Conservation (phyloP, 2,888 invertebrate species). For the Scaptomyza cyrtandrae region DNA sequence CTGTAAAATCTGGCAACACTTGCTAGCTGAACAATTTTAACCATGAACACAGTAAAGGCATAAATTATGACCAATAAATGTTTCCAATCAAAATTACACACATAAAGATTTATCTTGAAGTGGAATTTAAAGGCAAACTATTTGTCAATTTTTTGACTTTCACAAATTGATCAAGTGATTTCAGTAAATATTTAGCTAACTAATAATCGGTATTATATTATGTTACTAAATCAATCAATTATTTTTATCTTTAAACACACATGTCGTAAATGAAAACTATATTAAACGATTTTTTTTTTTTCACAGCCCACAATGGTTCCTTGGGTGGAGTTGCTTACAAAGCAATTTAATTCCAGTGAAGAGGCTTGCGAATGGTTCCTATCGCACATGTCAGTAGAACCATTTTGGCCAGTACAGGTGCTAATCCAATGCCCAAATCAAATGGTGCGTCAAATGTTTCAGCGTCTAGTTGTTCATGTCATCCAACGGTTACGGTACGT, state of each 20-base stretch:
- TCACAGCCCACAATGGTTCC: slow-evolving; percentile 96
- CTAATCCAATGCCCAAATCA: slow-evolving; percentile 98
- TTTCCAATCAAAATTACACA: too few species aligned
- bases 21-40: too few species aligned
- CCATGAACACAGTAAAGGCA: too few species aligned
- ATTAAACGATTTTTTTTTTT: background rate
- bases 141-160: too few species aligned
- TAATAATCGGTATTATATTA: too few species aligned
- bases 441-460: slow-evolving; percentile 98
- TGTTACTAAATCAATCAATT: background rate
- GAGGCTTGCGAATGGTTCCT: slow-evolving; percentile 96
- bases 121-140: too few species aligned
- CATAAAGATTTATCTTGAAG: too few species aligned
- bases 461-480: slow-evolving; percentile 96
- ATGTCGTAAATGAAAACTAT: background rate
- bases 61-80: too few species aligned
- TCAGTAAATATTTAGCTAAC: too few species aligned
- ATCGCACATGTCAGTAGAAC: slow-evolving; percentile 95
- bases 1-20: too few species aligned
- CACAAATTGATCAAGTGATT: too few species aligned
- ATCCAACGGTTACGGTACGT: slow-evolving; percentile 92
- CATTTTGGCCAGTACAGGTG: slow-evolving; percentile 98
- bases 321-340: slow-evolving; percentile 97
- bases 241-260: background rate
- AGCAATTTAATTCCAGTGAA: slow-evolving; percentile 96